phyloP scores from a whole-genome alignment of 2,888 invertebrate species.

The Lepidochrysops patricia region DNA sequence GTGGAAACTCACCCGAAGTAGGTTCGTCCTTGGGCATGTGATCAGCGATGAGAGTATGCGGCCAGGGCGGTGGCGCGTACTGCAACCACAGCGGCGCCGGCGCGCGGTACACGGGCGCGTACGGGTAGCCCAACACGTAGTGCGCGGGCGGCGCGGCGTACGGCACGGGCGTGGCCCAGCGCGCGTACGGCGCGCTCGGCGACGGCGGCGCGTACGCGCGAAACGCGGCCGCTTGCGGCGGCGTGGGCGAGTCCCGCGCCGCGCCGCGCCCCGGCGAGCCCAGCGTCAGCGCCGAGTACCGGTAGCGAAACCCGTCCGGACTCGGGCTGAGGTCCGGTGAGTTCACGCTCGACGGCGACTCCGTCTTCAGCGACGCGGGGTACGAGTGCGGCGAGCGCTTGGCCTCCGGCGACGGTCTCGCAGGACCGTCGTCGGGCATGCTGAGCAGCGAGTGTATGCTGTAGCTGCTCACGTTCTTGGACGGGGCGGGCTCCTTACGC shows the following conservation, averaged over 20 bases:
- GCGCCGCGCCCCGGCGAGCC: slow-evolving; percentile 46
- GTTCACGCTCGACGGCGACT: slow-evolving; percentile 53
- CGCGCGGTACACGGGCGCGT: slow-evolving; percentile 52
- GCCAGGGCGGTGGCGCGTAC: slow-evolving; percentile 63
- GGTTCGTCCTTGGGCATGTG: slow-evolving; percentile 74
- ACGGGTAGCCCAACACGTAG: slow-evolving; percentile 56
- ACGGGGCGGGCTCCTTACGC: slow-evolving; percentile 41
- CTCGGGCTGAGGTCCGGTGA: slow-evolving; percentile 62
- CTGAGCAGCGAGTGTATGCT: slow-evolving; percentile 89
- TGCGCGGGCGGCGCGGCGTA: slow-evolving; percentile 40
- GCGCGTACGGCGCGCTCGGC: slow-evolving; percentile 34
- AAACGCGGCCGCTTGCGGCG: slow-evolving; percentile 35
- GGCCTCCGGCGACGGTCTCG: slow-evolving; percentile 55
- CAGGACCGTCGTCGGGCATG: slow-evolving; percentile 69
- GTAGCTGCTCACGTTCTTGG: slow-evolving; percentile 80
- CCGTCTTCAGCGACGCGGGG: slow-evolving; percentile 47
- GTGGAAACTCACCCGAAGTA: slow-evolving; percentile 61
- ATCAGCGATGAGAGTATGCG: slow-evolving; percentile 63
- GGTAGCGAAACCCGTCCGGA: slow-evolving; percentile 57
- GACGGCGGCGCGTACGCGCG: slow-evolving; percentile 31
- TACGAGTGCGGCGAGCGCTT: slow-evolving; percentile 45
- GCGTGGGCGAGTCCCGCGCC: slow-evolving; percentile 51
- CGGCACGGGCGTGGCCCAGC: slow-evolving; percentile 24
- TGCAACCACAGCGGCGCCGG: slow-evolving; percentile 63
- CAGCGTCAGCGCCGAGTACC: slow-evolving; percentile 46